Percentiles rank a stretch among this genome's conserved stretches.
Evolutionary conservation across 2,113 vertebrate genomes (phyloP).

Genomic region (Pteruthius melanotis): DNA sequence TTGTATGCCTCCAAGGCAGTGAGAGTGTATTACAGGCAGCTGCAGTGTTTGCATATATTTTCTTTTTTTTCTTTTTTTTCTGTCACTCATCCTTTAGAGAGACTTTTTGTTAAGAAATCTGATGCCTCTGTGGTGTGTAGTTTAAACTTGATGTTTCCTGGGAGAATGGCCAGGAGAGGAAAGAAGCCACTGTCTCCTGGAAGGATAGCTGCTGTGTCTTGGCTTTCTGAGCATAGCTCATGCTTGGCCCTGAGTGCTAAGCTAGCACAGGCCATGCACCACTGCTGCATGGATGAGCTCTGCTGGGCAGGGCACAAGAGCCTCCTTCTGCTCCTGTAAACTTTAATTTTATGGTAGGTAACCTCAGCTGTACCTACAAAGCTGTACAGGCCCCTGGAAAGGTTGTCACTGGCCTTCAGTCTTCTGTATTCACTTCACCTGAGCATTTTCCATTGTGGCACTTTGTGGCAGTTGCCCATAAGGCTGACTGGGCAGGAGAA

Average conservation of each 20-base stretch:
- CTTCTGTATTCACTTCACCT: background rate
- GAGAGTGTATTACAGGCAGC: background rate
- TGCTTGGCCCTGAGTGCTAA: background rate
- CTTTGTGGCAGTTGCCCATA: background rate
- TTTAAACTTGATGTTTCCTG: background rate
- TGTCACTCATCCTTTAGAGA: background rate
- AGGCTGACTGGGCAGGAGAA: background rate
- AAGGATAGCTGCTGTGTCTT: background rate
- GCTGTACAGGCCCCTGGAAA: background rate
- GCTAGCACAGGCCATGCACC: background rate
- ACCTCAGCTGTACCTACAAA: background rate
- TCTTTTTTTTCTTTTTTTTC: background rate
- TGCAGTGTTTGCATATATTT: background rate
- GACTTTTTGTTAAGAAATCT: background rate
- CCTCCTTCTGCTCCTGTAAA: background rate
- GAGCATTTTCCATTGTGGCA: background rate
- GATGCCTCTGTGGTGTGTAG: background rate
- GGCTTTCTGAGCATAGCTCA: background rate
- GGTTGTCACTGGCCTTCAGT: background rate
- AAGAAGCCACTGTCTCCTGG: background rate
- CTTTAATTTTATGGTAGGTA: background rate
- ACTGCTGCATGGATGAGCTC: background rate
- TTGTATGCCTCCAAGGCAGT: constrained; percentile 11
- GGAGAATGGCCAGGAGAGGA: background rate
- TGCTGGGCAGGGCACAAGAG: background rate